phyloP scores from a whole-genome alignment of 2,888 invertebrate species.

The Ethmia dodecea region DNA sequence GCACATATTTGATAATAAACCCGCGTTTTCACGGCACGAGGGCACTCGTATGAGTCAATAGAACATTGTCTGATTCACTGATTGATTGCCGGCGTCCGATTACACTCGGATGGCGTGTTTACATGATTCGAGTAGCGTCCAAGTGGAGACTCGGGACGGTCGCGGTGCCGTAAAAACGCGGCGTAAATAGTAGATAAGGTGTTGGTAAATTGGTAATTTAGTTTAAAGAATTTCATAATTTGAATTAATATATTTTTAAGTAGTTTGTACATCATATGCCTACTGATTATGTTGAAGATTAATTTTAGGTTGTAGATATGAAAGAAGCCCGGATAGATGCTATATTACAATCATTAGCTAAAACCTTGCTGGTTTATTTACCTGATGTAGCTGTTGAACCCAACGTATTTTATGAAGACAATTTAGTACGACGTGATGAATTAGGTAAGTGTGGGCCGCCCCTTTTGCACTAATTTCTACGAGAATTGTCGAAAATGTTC shows the following conservation, averaged over 20 bases:
- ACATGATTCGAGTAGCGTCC: too few species aligned
- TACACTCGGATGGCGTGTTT: too few species aligned
- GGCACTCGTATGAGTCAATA: too few species aligned
- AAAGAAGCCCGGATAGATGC: conserved; percentile 86
- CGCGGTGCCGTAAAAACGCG: too few species aligned
- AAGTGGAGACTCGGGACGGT: too few species aligned
- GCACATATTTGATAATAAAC: not conserved
- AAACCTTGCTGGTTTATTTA: conserved; percentile 79
- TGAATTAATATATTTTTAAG: not conserved
- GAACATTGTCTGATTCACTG: too few species aligned
- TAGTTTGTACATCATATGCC: too few species aligned
- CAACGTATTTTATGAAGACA: conserved; percentile 78
- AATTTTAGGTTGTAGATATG: conserved; percentile 81
- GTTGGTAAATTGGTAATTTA: not conserved
- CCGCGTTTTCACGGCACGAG: not conserved
- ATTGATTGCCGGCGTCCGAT: too few species aligned
- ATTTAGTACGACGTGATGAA: conserved; percentile 73
- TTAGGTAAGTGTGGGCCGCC: conserved; percentile 47
- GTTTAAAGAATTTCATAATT: not conserved
- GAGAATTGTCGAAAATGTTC: not conserved
- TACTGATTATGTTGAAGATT: not conserved
- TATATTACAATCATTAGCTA: conserved; percentile 80
- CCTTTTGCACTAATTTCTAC: not conserved
- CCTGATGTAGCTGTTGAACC: conserved; percentile 80
- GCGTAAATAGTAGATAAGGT: too few species aligned